Base-by-base conservation (phyloP, 1,140 invertebrate genomes). In the Euwallacea fornicatus region DNA sequence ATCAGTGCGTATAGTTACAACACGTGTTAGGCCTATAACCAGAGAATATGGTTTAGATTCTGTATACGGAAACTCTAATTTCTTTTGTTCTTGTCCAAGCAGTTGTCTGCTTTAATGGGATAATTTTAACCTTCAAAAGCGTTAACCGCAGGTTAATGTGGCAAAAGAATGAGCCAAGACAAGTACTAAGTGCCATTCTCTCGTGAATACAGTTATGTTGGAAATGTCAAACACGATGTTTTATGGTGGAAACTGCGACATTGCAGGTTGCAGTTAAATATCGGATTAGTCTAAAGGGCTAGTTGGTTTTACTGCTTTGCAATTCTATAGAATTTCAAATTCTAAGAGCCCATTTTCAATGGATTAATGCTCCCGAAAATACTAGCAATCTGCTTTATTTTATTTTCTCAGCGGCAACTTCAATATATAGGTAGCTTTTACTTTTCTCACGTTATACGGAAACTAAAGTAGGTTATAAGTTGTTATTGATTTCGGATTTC, bases 401-500 rank as follows among this genome's bases (percentile, higher is more conserved):
- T 13, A 50, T 6, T 50, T 50, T 50, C 46, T 2, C 46, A 11
- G 7, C 3, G 2, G 46, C 46, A 50, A 13, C 46, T 11, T 50
- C 7, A 50, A 50, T 10, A 50, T 11, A 13, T 50, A 50, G 46
- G 46, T 50, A 13, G 13, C 13, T 50, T 50, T 10, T 50, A 11
- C 9, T 50, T 50, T 50, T 13, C 9, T 50, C 13, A 10, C 13
- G 13, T 11, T 15, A 15, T n/a, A 10, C 16, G 54, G 54, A 56
- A 15, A 56, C 16, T 16, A 56, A n/a, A 16, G 54, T 56, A 13
- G 46, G 46, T 50, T 50, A 50, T 50, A 50, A 56, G 54, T 15
- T 56, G 54, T 56, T 56, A 56, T 56, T 56, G 54, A 56, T 56
- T 56, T 56, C 16, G 54, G 54, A 56, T 56, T 56, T 56, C 16